Percentiles rank a stretch among this genome's conserved stretches.
Conservation (phyloP, 2,113 vertebrate species). For the Sporophila hypoxantha region DNA sequence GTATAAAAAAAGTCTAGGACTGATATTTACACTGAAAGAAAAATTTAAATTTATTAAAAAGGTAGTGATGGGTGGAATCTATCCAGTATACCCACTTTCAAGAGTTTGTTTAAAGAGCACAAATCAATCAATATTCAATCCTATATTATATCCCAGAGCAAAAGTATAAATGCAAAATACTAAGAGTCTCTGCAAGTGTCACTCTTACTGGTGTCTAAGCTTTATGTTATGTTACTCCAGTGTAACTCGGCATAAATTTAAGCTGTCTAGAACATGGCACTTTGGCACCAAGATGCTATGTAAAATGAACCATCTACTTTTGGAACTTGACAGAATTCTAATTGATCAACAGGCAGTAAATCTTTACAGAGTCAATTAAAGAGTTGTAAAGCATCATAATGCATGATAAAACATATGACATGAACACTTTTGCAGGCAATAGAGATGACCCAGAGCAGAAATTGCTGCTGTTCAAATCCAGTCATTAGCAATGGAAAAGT, state of each 20-base stretch:
- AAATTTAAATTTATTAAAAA: not conserved
- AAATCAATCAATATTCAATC: not conserved
- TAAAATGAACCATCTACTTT: not conserved
- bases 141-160: not conserved
- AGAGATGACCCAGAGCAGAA: constrained; percentile 20
- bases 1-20: not conserved
- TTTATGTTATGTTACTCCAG: not conserved
- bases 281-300: not conserved
- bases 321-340: not conserved
- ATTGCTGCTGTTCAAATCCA: not conserved
- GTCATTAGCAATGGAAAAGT: constrained; percentile 60
- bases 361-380: constrained; percentile 15
- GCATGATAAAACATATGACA: not conserved
- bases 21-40: not conserved
- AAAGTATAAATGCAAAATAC: not conserved
- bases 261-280: not conserved
- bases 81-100: not conserved
- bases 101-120: not conserved
- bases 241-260: not conserved
- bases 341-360: constrained; percentile 32
- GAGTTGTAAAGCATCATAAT: constrained; percentile 18
- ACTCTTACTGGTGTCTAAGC: not conserved
- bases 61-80: not conserved
- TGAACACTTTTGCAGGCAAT: not conserved
- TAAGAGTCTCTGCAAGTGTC: not conserved